Conservation (phyloP, 2,797 vertebrate species). For the Bufotes viridis region DNA sequence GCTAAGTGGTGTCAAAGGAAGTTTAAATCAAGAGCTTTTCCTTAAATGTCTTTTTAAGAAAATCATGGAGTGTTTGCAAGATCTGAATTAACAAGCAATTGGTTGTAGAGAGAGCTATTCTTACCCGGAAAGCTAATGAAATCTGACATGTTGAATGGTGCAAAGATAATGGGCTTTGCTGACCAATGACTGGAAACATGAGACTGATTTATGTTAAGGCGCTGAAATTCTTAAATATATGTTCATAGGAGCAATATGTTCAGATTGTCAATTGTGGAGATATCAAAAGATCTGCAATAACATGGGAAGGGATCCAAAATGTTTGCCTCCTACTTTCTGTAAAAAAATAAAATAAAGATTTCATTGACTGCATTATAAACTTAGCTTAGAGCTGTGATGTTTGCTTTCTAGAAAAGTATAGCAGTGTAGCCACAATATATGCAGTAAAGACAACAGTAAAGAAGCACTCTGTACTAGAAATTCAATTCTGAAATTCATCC, state of each 20-base stretch:
- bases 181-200: slow-evolving; percentile 70
- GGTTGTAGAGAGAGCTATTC: slow-evolving; percentile 67
- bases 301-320: background rate
- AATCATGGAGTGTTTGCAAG: slow-evolving; percentile 66
- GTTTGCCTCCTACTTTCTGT: background rate
- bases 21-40: slow-evolving; percentile 68
- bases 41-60: slow-evolving; percentile 68
- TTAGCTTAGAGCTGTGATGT: too few species aligned
- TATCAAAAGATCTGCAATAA: slow-evolving; percentile 47
- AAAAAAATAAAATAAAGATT: background rate
- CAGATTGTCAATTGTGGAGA: slow-evolving; percentile 18
- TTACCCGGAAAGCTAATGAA: slow-evolving; percentile 68
- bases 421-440: background rate
- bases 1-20: slow-evolving; percentile 68
- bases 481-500: too few species aligned
- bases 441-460: too few species aligned
- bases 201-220: slow-evolving; percentile 68
- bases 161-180: slow-evolving; percentile 72
- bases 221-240: slow-evolving; percentile 48
- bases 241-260: slow-evolving; percentile 57
- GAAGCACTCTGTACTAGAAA: too few species aligned
- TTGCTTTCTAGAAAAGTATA: background rate
- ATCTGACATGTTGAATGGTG: slow-evolving; percentile 72
- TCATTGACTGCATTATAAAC: background rate
- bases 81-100: slow-evolving; percentile 69